These are phyloP conservation scores for Ischnura elegans DNA, from an alignment of 2,888 invertebrate genomes.

Conservation along the genomic window DNA sequence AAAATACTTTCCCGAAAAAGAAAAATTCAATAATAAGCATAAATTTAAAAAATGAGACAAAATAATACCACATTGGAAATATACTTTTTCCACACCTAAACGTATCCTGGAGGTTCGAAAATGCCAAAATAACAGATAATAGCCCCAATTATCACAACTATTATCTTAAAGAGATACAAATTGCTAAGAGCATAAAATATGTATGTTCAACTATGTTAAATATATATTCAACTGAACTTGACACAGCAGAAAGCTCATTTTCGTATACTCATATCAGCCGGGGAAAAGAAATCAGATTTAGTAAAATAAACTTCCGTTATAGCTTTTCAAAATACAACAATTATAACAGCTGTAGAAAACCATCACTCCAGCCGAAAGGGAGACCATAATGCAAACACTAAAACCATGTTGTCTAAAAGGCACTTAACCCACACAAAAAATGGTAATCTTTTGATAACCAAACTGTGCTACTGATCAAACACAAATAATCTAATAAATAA, in stretches of 20 bases:
- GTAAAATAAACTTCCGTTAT: background rate
- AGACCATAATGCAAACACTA: background rate
- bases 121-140: background rate
- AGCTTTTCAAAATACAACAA: background rate
- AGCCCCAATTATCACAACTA: background rate
- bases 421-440: constrained; percentile 10
- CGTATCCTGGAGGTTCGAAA: background rate
- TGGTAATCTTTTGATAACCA: background rate
- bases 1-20: background rate
- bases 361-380: background rate
- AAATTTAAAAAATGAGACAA: background rate
- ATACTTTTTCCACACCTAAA: background rate
- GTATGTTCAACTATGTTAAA: too few relatives aligned
- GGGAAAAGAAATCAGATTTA: background rate
- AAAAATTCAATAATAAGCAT: background rate
- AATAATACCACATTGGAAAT: constrained; percentile 13
- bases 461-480: background rate
- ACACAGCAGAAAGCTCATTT: background rate
- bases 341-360: too few relatives aligned
- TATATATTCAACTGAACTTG: background rate
- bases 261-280: background rate
- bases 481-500: background rate
- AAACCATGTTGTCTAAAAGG: constrained; percentile 21
- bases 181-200: background rate
- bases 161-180: background rate